These are phyloP conservation scores for Rhinichthys klamathensis DNA, from an alignment of 2,113 vertebrate species.

Conservation along the genomic window DNA sequence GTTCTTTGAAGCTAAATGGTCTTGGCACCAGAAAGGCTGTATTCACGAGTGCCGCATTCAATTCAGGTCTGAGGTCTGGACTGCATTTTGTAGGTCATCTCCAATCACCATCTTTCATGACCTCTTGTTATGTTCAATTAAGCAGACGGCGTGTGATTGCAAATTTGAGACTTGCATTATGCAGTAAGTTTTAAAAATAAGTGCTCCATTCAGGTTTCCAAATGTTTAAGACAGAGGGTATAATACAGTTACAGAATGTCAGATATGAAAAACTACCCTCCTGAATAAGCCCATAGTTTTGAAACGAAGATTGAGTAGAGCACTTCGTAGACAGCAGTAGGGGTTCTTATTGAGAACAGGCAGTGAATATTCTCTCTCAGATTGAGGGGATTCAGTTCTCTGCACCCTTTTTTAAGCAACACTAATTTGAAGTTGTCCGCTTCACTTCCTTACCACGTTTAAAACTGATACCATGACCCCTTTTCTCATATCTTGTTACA, in stretches of 20 bases:
- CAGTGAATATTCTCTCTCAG: slow-evolving; percentile 11
- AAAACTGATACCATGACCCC: not conserved
- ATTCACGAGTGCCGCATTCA: slow-evolving; percentile 42
- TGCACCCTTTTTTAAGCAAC: not conserved
- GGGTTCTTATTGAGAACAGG: slow-evolving; percentile 44
- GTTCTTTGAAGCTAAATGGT: slow-evolving; percentile 52
- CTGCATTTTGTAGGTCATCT: slow-evolving; percentile 63
- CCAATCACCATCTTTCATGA: slow-evolving; percentile 59
- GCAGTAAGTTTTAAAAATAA: slow-evolving; percentile 44
- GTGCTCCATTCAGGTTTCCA: slow-evolving; percentile 51
- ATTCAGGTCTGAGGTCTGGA: slow-evolving; percentile 58
- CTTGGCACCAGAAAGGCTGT: slow-evolving; percentile 60
- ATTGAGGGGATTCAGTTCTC: not conserved
- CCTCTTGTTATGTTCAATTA: slow-evolving; percentile 56
- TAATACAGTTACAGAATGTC: not conserved
- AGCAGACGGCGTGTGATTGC: slow-evolving; percentile 47
- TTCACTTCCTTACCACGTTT: slow-evolving; percentile 12
- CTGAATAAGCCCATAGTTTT: slow-evolving; percentile 20
- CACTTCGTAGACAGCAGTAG: slow-evolving; percentile 16
- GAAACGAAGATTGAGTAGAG: slow-evolving; percentile 24
- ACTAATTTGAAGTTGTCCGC: slow-evolving; percentile 11
- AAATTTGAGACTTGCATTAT: slow-evolving; percentile 49
- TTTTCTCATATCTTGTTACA: slow-evolving; percentile 36
- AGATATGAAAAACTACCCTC: slow-evolving; percentile 58
- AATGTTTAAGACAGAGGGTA: slow-evolving; percentile 51